These are phyloP conservation scores for Gallirallus australis DNA, from an alignment of 2,797 vertebrate genomes.

Conservation along the genomic window DNA sequence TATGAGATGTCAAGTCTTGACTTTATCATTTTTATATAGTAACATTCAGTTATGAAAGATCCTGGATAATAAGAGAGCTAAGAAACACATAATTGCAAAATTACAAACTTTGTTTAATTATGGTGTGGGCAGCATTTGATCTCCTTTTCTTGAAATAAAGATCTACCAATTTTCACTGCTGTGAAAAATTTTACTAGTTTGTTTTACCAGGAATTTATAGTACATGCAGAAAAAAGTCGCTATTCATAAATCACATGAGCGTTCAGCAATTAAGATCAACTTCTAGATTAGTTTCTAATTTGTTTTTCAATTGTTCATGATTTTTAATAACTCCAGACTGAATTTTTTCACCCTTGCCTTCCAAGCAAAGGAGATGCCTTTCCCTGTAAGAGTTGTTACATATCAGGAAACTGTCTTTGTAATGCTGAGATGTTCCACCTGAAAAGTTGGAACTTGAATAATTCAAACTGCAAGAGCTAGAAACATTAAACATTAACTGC, in stretches of 20 bases:
- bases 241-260: background rate
- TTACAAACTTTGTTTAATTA: conserved; percentile 13
- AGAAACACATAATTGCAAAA: background rate
- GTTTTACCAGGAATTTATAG: background rate
- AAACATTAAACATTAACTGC: background rate
- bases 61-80: background rate
- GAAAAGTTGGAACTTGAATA: background rate
- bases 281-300: background rate
- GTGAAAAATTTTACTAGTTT: background rate
- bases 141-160: conserved; percentile 33
- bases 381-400: background rate
- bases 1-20: background rate
- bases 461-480: background rate
- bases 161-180: background rate
- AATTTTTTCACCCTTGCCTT: conserved; percentile 3
- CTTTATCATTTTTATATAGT: background rate
- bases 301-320: background rate
- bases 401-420: background rate
- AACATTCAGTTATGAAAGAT: background rate
- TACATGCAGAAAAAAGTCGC: background rate
- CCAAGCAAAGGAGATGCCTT: background rate
- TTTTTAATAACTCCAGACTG: background rate
- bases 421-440: background rate
- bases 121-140: background rate
- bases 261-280: background rate